Conservation (phyloP, 2,797 vertebrate genomes). For the Naso thynnoides region DNA sequence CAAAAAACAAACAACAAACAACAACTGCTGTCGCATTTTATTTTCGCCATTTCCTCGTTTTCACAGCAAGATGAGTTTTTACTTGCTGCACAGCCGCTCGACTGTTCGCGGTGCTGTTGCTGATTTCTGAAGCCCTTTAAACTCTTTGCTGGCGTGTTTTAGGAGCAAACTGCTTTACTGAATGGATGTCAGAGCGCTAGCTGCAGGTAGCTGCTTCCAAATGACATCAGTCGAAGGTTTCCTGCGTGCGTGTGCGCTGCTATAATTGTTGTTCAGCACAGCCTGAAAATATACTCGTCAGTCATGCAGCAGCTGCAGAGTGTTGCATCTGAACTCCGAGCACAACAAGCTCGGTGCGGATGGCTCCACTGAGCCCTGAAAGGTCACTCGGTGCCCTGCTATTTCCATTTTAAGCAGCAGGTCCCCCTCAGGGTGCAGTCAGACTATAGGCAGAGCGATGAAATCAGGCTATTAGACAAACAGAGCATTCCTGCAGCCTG, state of each 20-base stretch:
- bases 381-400: conserved; percentile 61
- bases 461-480: conserved; percentile 49
- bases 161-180: not conserved
- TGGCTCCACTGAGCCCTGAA: conserved; percentile 56
- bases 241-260: not conserved
- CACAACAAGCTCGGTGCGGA: conserved; percentile 32
- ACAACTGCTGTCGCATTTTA: conserved; percentile 24
- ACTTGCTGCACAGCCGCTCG: not conserved
- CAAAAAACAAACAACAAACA: no score
- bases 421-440: conserved; percentile 46
- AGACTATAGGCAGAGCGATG: conserved; percentile 49
- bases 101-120: not conserved
- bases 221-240: not conserved
- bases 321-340: conserved; percentile 29
- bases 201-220: conserved; percentile 24
- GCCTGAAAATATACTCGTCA: conserved; percentile 1
- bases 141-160: not conserved
- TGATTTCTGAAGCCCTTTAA: not conserved
- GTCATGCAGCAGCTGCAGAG: conserved; percentile 35
- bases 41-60: conserved; percentile 32
- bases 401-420: conserved; percentile 70
- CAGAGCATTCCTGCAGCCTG: conserved; percentile 11
- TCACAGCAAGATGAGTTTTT: not conserved
- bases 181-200: conserved; percentile 7
- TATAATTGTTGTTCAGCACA: conserved; percentile 21